Percentiles rank a stretch among this genome's conserved stretches.
Conservation (phyloP, 2,113 vertebrate genomes). For the Lepidothrix coronata region DNA sequence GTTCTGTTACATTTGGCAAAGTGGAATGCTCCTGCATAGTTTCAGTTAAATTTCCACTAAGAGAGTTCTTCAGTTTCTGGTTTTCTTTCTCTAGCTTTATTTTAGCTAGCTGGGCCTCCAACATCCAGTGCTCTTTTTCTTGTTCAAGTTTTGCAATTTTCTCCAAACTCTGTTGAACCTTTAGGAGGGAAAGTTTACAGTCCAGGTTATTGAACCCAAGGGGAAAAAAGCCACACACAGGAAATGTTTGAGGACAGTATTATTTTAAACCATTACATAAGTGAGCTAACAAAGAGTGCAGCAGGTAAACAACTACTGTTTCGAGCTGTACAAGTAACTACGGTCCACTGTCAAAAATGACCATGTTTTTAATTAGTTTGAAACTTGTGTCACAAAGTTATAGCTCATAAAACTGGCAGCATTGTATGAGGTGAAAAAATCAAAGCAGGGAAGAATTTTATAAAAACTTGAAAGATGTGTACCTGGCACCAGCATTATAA, state of each 20-base stretch:
- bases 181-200: constrained; percentile 19
- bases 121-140: constrained; percentile 98
- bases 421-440: not conserved
- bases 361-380: not conserved
- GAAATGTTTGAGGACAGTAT: not conserved
- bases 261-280: not conserved
- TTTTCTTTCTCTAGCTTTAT: constrained; percentile 95
- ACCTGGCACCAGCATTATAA: not conserved
- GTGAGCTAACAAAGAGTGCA: not conserved
- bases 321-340: not conserved
- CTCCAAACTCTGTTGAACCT: constrained; percentile 96
- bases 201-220: not conserved
- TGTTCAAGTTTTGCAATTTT: constrained; percentile 96
- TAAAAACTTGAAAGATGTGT: not conserved
- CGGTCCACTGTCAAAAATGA: not conserved
- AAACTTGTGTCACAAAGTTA: not conserved
- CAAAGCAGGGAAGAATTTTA: not conserved
- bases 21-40: constrained; percentile 61
- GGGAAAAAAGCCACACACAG: not conserved
- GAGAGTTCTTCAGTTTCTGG: constrained; percentile 77
- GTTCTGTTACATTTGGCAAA: constrained; percentile 14
- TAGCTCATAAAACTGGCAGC: not conserved
- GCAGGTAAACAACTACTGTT: not conserved
- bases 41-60: constrained; percentile 48
- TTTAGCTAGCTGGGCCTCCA: constrained; percentile 94